These are phyloP conservation scores for Synanthedon vespiformis DNA, from an alignment of 2,888 invertebrate genomes.

Conservation along the genomic window DNA sequence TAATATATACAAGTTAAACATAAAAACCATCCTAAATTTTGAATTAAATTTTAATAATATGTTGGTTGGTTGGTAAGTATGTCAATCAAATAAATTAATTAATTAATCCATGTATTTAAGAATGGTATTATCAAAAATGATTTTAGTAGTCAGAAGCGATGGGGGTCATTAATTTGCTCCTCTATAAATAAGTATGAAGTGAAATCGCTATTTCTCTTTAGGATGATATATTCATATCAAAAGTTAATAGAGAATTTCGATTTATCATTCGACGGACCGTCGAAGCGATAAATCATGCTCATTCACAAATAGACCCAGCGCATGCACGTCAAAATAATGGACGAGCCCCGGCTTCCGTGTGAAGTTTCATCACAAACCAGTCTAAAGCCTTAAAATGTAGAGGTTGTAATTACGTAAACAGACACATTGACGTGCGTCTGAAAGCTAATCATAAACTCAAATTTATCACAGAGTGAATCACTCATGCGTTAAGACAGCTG, in stretches of 20 bases:
- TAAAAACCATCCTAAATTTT: no score
- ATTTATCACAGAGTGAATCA: slow-evolving; percentile 70
- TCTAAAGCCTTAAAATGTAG: slow-evolving; percentile 49
- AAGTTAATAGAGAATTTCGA: slow-evolving; percentile 39
- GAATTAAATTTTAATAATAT: no score
- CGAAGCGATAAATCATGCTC: slow-evolving; percentile 50
- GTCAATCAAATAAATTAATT: no score
- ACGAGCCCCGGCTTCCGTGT: slow-evolving; percentile 38
- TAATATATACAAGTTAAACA: no score
- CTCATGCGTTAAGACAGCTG: slow-evolving; percentile 68
- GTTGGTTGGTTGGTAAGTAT: no score
- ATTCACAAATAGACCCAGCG: slow-evolving; percentile 37
- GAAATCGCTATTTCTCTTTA: no score
- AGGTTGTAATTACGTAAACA: slow-evolving; percentile 63
- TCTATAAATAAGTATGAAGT: no score
- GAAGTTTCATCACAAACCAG: slow-evolving; percentile 39
- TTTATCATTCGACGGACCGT: slow-evolving; percentile 47
- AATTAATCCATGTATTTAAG: no score
- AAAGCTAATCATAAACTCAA: slow-evolving; percentile 70
- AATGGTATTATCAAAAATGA: no score
- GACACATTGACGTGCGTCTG: slow-evolving; percentile 65
- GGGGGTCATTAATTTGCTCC: no score
- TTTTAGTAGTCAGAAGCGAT: no score
- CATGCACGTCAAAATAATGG: slow-evolving; percentile 42
- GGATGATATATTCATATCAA: slow-evolving; percentile 6